phyloP scores from a whole-genome alignment of 2,888 invertebrate genomes.

The Melieria crassipennis region DNA sequence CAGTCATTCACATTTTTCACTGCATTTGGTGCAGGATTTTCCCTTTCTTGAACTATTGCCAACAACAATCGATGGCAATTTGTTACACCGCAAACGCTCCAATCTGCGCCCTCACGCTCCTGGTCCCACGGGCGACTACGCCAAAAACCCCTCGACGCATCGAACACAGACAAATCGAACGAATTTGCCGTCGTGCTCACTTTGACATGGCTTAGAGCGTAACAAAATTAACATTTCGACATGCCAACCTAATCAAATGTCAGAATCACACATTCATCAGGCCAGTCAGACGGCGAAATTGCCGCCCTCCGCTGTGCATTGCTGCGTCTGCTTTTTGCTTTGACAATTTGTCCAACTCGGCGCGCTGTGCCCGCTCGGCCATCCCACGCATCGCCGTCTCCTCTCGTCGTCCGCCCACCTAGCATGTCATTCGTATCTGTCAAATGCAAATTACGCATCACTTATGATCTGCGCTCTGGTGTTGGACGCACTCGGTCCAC shows the following conservation, averaged over 20 bases:
- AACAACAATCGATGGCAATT: too few species aligned
- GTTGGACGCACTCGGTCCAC: not conserved
- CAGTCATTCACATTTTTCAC: too few species aligned
- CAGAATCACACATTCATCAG: conserved; percentile 16
- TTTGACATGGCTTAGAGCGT: not conserved
- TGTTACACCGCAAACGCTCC: too few species aligned
- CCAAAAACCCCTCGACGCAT: too few species aligned
- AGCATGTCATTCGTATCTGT: conserved; percentile 46
- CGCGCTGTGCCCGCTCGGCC: not conserved
- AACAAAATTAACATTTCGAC: conserved; percentile 34
- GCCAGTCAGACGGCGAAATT: not conserved
- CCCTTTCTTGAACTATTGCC: too few species aligned
- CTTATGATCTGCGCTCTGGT: conserved; percentile 44
- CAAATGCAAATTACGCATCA: conserved; percentile 64
- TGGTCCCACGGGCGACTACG: too few species aligned
- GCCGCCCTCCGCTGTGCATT: not conserved
- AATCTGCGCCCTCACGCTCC: too few species aligned
- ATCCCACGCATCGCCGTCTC: not conserved
- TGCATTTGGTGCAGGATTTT: too few species aligned
- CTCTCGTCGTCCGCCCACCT: not conserved
- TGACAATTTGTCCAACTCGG: not conserved
- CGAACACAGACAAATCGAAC: too few species aligned
- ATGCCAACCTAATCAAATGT: conserved; percentile 32
- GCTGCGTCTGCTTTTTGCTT: not conserved
- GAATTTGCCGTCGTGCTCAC: too few species aligned